Conservation (phyloP, 2,888 invertebrate species). For the Caenorhabditis virilis region DNA sequence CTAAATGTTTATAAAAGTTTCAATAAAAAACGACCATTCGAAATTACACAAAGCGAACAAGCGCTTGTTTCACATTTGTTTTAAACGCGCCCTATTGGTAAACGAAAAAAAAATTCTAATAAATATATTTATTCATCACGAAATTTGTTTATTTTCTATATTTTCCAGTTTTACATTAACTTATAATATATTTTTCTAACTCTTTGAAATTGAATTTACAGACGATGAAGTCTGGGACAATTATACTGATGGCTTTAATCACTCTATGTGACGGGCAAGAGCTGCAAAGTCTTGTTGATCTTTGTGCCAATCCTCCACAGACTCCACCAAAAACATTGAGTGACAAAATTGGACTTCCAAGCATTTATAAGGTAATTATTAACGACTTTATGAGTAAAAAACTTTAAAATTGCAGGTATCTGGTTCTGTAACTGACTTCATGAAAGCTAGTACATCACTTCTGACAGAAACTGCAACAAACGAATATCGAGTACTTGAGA, state of each 20-base stretch:
- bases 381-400: neutral
- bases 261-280: slow-evolving; percentile 5
- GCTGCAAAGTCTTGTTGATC: neutral
- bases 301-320: slow-evolving; percentile 15
- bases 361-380: slow-evolving; percentile 10
- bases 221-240: slow-evolving; percentile 1
- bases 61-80: too few species aligned
- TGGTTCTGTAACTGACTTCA: slow-evolving; percentile 20
- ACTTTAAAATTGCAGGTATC: slow-evolving; percentile 11
- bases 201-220: neutral
- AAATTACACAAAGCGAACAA: too few species aligned
- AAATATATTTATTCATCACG: too few species aligned
- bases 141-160: too few species aligned
- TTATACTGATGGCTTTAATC: neutral
- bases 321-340: slow-evolving; percentile 9
- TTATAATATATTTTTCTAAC: neutral
- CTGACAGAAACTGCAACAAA: slow-evolving; percentile 9
- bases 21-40: too few species aligned
- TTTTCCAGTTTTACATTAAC: too few species aligned
- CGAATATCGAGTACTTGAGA: slow-evolving; percentile 8
- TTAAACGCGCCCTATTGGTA: too few species aligned
- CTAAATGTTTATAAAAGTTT: too few species aligned
- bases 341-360: slow-evolving; percentile 13
- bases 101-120: too few species aligned
- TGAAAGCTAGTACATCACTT: slow-evolving; percentile 3